Base-by-base conservation (phyloP, 2,888 invertebrate genomes). In the Drosophila nr. fundita region DNA sequence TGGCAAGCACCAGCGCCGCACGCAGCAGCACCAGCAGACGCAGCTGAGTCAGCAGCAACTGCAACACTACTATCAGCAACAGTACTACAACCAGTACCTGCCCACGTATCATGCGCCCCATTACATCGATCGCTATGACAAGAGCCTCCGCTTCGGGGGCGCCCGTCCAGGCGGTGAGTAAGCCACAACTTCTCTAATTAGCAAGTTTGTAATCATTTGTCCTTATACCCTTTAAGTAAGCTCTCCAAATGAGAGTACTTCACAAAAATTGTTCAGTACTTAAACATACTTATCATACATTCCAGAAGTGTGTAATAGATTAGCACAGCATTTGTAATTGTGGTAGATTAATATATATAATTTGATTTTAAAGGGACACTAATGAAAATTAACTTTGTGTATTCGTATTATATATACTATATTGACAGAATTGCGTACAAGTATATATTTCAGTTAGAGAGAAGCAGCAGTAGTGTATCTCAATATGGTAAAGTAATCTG, bases 51-150 rank as follows among this genome's bases (percentile, higher is more conserved):
- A 89, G 66, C 85, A 91, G 62, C 85, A 91, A 70, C 76, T 87
- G 67, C 89, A 91, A 64, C 85, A 90, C 21, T 87, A 88, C 74
- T 87, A 86, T 45, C 89, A 91, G 59, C 91, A 89, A 52, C 91
- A 86, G 45, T 91, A 89, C 65, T 91, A 85, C 75, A 89, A 89
- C 67, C 89, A 92, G 63, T 89, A 81, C 73, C 87, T 85, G 38
- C 80, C 87, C 52, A 90, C 91, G 68, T 91, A 90, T 64, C 90
- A 91, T 42, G 74, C 89, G 50, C 89, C 91, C 58, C 89, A 91
- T 62, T 87, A 85, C 71, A 83, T 88, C 58, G 92, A 92, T 84
- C 91, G 92, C 63, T 92, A 92, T 60, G 92, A 92, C 83, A 92
- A 92, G 76, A 92, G 92, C 65, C 81, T 92, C 50, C 91, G 92